phyloP scores from a whole-genome alignment of 2,113 vertebrate genomes.

The Hippoglossus stenolepis region DNA sequence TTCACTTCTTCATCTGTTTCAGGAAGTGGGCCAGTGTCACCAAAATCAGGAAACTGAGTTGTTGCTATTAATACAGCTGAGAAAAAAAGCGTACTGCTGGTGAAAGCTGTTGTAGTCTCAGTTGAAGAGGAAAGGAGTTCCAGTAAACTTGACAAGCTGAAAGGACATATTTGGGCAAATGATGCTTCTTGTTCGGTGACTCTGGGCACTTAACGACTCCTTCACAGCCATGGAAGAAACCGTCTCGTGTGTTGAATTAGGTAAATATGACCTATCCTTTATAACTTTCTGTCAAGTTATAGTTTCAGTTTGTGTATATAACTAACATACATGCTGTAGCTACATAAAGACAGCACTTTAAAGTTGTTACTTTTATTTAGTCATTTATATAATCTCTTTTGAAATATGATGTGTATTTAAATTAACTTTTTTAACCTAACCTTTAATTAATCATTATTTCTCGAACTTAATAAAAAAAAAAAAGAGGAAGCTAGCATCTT shows the following conservation, averaged over 20 bases:
- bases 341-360: neutral
- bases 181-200: slow-evolving; percentile 45
- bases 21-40: slow-evolving; percentile 82
- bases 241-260: slow-evolving; percentile 35
- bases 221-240: slow-evolving; percentile 67
- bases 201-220: slow-evolving; percentile 18
- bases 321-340: neutral
- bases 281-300: neutral
- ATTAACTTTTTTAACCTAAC: no score
- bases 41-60: slow-evolving; percentile 82
- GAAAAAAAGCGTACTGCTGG: slow-evolving; percentile 38
- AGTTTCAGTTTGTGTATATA: neutral
- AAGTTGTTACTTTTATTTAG: neutral
- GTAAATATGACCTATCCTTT: slow-evolving; percentile 45
- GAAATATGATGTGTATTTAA: neutral
- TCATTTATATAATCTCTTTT: neutral
- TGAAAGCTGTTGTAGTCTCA: slow-evolving; percentile 43
- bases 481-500: slow-evolving; percentile 63
- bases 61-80: slow-evolving; percentile 78
- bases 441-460: neutral
- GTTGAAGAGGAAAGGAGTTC: slow-evolving; percentile 18
- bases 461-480: slow-evolving; percentile 11
- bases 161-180: slow-evolving; percentile 18
- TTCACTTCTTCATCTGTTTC: slow-evolving; percentile 78
- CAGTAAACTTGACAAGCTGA: neutral